Evolutionary conservation across 2,113 vertebrate species (phyloP), one percentile per base, ranked within the genome.

Genomic region (Cyphomyrus discorhynchus): DNA sequence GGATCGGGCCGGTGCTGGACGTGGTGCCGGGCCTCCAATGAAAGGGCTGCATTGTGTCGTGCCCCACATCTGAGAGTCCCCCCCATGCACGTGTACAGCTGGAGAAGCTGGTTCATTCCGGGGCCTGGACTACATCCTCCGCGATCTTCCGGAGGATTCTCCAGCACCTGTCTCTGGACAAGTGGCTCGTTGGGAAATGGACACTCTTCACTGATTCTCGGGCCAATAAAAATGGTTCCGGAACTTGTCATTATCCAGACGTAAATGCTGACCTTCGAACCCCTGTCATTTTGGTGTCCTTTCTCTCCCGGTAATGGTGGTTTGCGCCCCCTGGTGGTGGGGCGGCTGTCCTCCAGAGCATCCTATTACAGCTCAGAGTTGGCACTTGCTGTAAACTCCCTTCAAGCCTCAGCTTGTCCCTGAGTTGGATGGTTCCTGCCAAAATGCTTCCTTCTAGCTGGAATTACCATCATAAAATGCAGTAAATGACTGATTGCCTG

Each of bases 41-140:
- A 89, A 90, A 89, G 83, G 90, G 35, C 24, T 1, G 42, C 87
- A 62, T 89, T 90, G 90, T 89, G 87, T 85, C 21, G 10, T n/a
- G 74, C 86, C n/a, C 50, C 50, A 21, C 85, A 52, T 50, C 66
- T 49, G 13, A 49, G 70, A 24, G 49, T 5, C 35, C 58, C 58
- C 47, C 49, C 66, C 6, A 35, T 77, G 70, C 74, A 80, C 49
- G 19, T 83, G n/a, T 31, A 77, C 45, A 80, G 86, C 56, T 90
- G 56, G 50, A 66, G 35, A 83, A 84, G 80, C 87, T 50, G 50
- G 1, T 24, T 13, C 24, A 17, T 89, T 86, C 27, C 58, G 52
- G 47, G 56, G 13, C 21, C 31, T 1, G 50, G 53, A 58, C 42
- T 47, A 89, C 35, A 85, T 47, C 62, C 56, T n/a, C 87, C 83